Evolutionary conservation across 2,888 invertebrate species (phyloP).

Genomic region (Phoronis australis): DNA sequence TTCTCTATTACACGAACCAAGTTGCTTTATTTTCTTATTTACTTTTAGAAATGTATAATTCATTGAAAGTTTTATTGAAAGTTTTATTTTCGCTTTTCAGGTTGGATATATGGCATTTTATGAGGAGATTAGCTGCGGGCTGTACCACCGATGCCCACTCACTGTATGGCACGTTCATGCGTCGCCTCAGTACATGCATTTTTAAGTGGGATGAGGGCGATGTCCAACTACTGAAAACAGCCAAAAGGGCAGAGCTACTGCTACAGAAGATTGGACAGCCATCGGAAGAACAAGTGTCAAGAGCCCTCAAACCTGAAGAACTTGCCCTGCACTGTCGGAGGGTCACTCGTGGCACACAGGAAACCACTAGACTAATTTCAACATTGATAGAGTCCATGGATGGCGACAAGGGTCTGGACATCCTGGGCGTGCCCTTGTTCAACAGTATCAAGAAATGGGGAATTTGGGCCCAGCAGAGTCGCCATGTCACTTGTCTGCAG

Average conservation of each 20-base stretch:
- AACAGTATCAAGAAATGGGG: not conserved
- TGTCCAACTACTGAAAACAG: not conserved
- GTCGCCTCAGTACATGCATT: not conserved
- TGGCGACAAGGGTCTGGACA: not conserved
- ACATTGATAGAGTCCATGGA: not conserved
- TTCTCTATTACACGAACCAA: too few relatives aligned
- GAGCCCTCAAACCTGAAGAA: not conserved
- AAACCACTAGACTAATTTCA: not conserved
- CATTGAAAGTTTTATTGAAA: too few relatives aligned
- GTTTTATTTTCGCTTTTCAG: not conserved
- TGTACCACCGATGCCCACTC: not conserved
- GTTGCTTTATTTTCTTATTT: too few relatives aligned
- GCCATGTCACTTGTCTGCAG: not conserved
- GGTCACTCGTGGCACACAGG: not conserved
- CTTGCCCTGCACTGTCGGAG: not conserved
- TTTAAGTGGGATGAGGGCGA: not conserved
- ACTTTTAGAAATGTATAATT: too few relatives aligned
- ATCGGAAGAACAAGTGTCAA: not conserved
- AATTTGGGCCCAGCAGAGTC: not conserved
- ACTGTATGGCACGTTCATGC: not conserved
- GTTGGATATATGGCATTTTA: conserved; percentile 1
- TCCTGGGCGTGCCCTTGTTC: not conserved
- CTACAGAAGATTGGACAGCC: not conserved
- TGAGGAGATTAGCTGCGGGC: not conserved
- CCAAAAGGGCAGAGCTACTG: not conserved